Evolutionary conservation across 2,888 invertebrate genomes (phyloP), one percentile per base, ranked within the genome.

Genomic region (Chorisops tibialis): DNA sequence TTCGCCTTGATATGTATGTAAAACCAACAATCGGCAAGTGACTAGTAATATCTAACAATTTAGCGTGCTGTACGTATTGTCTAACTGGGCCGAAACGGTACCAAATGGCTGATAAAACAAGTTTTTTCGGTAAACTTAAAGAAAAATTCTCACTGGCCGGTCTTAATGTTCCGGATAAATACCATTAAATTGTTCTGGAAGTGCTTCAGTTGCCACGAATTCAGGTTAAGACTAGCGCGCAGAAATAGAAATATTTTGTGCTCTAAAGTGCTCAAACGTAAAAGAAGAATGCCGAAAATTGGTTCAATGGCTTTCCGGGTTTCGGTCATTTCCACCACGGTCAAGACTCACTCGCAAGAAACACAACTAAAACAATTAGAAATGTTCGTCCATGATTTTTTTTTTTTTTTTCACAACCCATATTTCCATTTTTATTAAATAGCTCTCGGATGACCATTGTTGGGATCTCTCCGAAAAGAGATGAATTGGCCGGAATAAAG

Each of bases 301-400:
- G 56, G 56, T 56, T 56, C 56, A 56, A 56, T 43, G 56, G 56
- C 56, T 56, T 56, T 30, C 30, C 24, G 56, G 56, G 43, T 56
- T 56, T 30, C 30, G 9, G 30, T 7, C 30, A 30, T 30, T 30
- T 30, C 30, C 2, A 9, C 30, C 30, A n/a, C n/a, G n/a, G n/a
- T n/a, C n/a, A n/a, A n/a, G n/a, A n/a, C n/a, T n/a, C n/a, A n/a
- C n/a, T n/a, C n/a, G 30, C 3, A 30, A 7, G 30, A 30, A 9
- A 30, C 5, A 9, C 30, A 30, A 2, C 30, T 30, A 2, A 30
- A 30, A 30, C 30, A 30, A 30, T 30, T 30, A 30, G n/a, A 30
- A 30, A 7, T 30, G 5, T 30, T 30, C 5, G 30, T 30, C 30
- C n/a, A n/a, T n/a, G n/a, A n/a, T 30, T 30, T 30, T 30, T 30